Conservation (phyloP, 2,113 vertebrate species). For the Oryzias celebensis region DNA sequence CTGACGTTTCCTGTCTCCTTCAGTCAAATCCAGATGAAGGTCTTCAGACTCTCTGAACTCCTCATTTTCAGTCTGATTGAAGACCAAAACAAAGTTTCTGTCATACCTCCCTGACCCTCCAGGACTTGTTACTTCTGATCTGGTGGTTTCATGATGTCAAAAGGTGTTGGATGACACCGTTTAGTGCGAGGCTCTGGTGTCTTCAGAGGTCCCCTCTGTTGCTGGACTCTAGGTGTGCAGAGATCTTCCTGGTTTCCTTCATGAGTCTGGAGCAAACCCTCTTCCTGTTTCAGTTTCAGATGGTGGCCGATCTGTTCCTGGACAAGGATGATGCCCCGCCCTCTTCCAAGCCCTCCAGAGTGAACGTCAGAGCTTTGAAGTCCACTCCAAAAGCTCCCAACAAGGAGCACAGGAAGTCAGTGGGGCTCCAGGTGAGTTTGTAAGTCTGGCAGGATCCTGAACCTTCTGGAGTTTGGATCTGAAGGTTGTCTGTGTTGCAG, state of each 20-base stretch:
- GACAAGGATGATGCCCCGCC: constrained; percentile 73
- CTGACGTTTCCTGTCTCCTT: no score
- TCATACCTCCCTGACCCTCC: no score
- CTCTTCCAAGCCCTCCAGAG: constrained; percentile 63
- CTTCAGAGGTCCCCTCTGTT: no score
- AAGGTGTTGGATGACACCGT: no score
- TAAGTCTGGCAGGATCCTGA: neutral
- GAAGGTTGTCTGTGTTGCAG: constrained; percentile 59
- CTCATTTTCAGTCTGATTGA: no score
- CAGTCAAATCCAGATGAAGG: no score
- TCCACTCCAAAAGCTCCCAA: constrained; percentile 80
- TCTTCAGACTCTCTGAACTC: no score
- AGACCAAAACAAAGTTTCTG: no score
- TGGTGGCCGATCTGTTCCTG: constrained; percentile 89
- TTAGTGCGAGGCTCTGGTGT: no score
- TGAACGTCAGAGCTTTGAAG: constrained; percentile 82
- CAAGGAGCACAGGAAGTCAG: constrained; percentile 90
- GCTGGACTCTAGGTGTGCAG: neutral
- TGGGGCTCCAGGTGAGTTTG: constrained; percentile 88
- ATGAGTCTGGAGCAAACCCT: neutral
- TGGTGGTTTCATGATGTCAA: no score
- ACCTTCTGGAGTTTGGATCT: neutral
- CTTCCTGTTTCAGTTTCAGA: constrained; percentile 80
- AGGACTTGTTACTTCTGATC: no score
- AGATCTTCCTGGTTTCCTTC: neutral